Percentiles rank a stretch among this genome's conserved stretches.
These are phyloP conservation scores for Scartelaos histophorus DNA, from an alignment of 2,113 vertebrate genomes.

Conservation along the genomic window DNA sequence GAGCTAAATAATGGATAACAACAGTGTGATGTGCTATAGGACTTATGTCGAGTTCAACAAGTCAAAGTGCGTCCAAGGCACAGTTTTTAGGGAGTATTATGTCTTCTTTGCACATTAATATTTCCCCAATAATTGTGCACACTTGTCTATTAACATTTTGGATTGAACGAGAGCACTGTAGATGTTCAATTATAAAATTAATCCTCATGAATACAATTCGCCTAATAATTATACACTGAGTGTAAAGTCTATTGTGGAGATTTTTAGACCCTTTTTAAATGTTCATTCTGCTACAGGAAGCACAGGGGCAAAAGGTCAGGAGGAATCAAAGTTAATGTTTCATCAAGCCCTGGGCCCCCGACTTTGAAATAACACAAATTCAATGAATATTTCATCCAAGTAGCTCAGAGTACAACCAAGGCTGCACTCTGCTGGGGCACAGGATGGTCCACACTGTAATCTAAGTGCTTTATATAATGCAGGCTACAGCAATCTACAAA, in stretches of 20 bases:
- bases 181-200: no score
- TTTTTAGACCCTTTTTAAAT: slow-evolving; percentile 3
- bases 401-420: background rate
- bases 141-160: no score
- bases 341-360: slow-evolving; percentile 18
- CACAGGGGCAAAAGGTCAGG: slow-evolving; percentile 29
- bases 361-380: slow-evolving; percentile 17
- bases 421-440: background rate
- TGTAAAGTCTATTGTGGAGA: slow-evolving; percentile 25
- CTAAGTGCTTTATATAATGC: background rate
- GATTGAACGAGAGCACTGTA: no score
- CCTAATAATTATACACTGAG: background rate
- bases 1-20: no score
- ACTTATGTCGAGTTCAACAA: no score
- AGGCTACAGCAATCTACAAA: background rate
- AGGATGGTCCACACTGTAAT: background rate
- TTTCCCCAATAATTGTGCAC: no score
- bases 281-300: slow-evolving; percentile 21
- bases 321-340: slow-evolving; percentile 21
- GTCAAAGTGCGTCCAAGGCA: no score
- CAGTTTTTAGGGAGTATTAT: no score
- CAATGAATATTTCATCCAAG: background rate
- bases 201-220: no score
- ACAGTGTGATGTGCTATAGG: no score
- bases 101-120: no score